Base-by-base conservation (phyloP, 2,797 vertebrate genomes). In the Protosalanx chinensis region DNA sequence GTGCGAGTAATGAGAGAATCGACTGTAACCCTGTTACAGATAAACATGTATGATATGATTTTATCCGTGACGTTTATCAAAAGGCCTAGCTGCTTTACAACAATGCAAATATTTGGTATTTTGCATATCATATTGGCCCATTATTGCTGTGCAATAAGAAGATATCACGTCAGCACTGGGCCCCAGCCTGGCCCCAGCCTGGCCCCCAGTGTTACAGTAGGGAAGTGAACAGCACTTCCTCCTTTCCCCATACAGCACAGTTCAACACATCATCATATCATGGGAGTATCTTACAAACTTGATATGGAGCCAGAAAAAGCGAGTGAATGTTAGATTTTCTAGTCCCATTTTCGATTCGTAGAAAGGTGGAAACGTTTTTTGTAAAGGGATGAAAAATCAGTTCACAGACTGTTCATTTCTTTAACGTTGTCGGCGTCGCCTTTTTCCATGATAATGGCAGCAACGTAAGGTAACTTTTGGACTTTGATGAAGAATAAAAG, bases 141-240 rank as follows among this genome's bases (percentile, higher is more conserved):
- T 63, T 67, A 81, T 71, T 74, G 82, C 72, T 67, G 66, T n/a
- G 61, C 62, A 41, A 64, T n/a, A 46, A 69, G 51, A 53, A 85
- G 83, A 83, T 90, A 88, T 92, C 90, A 90, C 89, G 91, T 91
- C 90, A 89, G 73, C 73, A 61, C 0, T 64, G 80, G 74, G 75
- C 82, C 74, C 82, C 79, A 67, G 78, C 72, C 53, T 27, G 23
- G 23, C 23, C 23, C 23, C 23, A 27, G 23, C 23, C 23, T 27
- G 23, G 23, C 23, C 23, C 23, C 23, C 23, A 27, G 23, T 27
- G 23, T 27, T 67, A 74, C 84, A 81, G 85, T 82, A 78, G 90
- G 91, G 92, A 93, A 93, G 90, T 91, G 72, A 83, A 69, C 80
- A 72, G 33, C 89, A 92, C 92, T 93, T 93, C 92, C 93, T 92